Evolutionary conservation across 2,888 invertebrate species (phyloP), one percentile per base, ranked within the genome.

Genomic region (Mycalesis mineus): DNA sequence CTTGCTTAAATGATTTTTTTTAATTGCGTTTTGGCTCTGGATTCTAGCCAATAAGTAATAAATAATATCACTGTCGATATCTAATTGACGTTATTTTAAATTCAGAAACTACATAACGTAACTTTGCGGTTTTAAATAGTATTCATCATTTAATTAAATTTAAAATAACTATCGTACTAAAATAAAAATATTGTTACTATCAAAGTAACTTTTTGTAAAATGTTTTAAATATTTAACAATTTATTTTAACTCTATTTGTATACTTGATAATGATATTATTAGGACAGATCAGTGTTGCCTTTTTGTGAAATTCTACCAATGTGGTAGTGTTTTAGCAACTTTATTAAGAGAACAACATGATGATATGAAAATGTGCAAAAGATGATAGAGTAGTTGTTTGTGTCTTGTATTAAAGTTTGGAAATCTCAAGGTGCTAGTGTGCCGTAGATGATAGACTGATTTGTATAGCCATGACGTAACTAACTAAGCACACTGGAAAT

Each of bases 401-500:
- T 52, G 40, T 33, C 39, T 41, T 29, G 36, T 39, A n/a, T 49
- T 36, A 36, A 37, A 53, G 29, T 60, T 57, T 50, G 51, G 50
- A 60, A 61, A 65, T 81, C 78, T 81, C 79, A 73, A 74, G 78
- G 84, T 81, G 80, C 82, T 82, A 72, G 59, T 68, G 80, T 77
- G 78, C 84, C 83, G 77, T 76, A 74, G 74, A 80, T 71, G 73
- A 80, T 84, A 85, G 88, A 87, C 85, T 86, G 87, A 87, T 75
- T 75, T 84, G 82, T 84, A 80, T 81, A 83, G 84, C 84, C 84
- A 84, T 86, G 85, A 85, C 80, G 72, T 82, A 78, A 76, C 70
- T 67, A 79, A 76, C 70, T 67, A 66, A 70, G 61, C 48, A 66
- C 66, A 73, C 74, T 71, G 66, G 68, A 71, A 77, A 75, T 78